Conservation (phyloP, 1,140 invertebrate genomes). For the Aculops lycopersici region DNA sequence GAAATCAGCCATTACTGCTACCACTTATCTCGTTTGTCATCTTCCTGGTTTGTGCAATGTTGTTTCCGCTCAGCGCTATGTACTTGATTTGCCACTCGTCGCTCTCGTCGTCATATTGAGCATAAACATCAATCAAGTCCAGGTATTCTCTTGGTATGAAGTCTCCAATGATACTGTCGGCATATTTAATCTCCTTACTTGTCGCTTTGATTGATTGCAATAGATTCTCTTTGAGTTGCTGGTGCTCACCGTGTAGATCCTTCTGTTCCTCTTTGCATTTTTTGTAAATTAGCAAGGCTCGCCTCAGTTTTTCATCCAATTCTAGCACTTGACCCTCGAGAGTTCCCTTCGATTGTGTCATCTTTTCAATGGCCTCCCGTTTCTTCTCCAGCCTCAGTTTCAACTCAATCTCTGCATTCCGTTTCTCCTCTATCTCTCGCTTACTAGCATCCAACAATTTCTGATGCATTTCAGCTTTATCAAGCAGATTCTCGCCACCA, state of each 20-base stretch:
- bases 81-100: constrained; percentile 5
- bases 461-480: constrained; percentile 83
- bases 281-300: constrained; percentile 42
- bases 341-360: constrained; percentile 77
- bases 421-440: constrained; percentile 50
- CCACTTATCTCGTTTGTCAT: too few species aligned
- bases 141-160: constrained; percentile 62
- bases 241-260: constrained; percentile 68
- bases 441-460: constrained; percentile 55
- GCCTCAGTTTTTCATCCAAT: constrained; percentile 55
- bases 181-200: constrained; percentile 56
- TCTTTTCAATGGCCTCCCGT: constrained; percentile 57
- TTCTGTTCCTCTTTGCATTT: constrained; percentile 50
- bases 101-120: constrained; percentile 23
- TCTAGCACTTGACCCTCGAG: constrained; percentile 70
- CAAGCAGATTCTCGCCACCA: constrained; percentile 85
- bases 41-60: too few species aligned
- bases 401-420: constrained; percentile 44
- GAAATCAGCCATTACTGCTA: too few species aligned
- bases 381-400: constrained; percentile 47
- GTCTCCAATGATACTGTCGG: constrained; percentile 41
- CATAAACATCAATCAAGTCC: constrained; percentile 22
- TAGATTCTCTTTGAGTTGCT: constrained; percentile 75
- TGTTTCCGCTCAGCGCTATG: too few species aligned
- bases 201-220: constrained; percentile 64